phyloP scores from a whole-genome alignment of 2,888 invertebrate species.

The Oligia latruncula region DNA sequence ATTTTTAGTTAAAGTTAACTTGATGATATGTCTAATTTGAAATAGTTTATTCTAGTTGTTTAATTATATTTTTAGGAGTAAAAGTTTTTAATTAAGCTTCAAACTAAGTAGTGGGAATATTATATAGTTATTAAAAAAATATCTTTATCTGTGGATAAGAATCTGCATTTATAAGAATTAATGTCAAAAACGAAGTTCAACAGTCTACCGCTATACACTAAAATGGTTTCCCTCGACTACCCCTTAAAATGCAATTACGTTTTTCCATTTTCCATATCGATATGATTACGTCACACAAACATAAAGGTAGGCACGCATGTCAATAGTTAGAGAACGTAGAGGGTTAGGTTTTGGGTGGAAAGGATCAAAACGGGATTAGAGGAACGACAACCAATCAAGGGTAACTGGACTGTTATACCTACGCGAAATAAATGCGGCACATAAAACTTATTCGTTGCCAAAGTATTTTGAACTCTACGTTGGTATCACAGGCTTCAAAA shows the following conservation, averaged over 20 bases:
- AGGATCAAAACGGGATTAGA: slow-evolving; percentile 93
- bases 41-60: neutral
- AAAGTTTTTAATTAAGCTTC: neutral
- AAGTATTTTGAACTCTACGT: slow-evolving; percentile 69
- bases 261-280: slow-evolving; percentile 59
- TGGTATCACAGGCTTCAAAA: slow-evolving; percentile 59
- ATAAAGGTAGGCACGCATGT: slow-evolving; percentile 87
- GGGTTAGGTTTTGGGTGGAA: slow-evolving; percentile 91
- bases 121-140: neutral
- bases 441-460: slow-evolving; percentile 83
- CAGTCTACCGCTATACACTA: no score
- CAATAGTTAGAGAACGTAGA: slow-evolving; percentile 89
- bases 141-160: neutral
- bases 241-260: slow-evolving; percentile 59
- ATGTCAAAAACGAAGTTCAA: neutral
- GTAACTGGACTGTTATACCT: slow-evolving; percentile 91
- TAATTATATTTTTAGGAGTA: neutral
- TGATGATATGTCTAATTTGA: neutral
- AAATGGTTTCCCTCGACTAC: neutral
- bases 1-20: neutral
- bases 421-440: slow-evolving; percentile 90
- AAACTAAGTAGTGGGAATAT: neutral
- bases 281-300: slow-evolving; percentile 75
- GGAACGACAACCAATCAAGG: slow-evolving; percentile 93
- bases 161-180: neutral